These are phyloP conservation scores for Drosophila ironensis DNA, from an alignment of 1,140 invertebrate genomes.

Conservation along the genomic window DNA sequence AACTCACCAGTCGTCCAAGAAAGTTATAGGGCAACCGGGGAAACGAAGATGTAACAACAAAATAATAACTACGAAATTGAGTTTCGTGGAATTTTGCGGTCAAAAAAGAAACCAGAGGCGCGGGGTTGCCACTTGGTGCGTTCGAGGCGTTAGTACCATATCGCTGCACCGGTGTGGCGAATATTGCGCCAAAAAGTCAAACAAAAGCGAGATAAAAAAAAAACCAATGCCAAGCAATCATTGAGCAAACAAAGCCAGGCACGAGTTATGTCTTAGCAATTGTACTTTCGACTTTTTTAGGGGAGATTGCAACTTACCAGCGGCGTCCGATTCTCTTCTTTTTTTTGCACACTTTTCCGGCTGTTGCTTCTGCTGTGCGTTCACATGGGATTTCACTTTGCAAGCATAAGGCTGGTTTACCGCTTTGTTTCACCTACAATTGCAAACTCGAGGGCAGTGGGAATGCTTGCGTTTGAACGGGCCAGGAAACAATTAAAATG, in stretches of 20 bases:
- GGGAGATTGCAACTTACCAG: constrained; percentile 21
- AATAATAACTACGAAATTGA: neutral
- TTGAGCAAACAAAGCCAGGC: neutral
- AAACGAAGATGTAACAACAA: neutral
- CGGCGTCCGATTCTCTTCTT: constrained; percentile 22
- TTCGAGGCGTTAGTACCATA: neutral
- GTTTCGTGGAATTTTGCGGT: neutral
- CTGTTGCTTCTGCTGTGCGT: neutral
- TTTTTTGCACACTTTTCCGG: constrained; percentile 35
- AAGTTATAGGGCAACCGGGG: neutral
- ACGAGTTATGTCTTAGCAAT: no score
- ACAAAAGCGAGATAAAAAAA: constrained; percentile 45
- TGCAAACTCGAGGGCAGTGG: neutral
- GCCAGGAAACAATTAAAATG: neutral
- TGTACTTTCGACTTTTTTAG: no score
- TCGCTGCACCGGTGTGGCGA: constrained; percentile 26
- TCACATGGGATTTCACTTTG: no score
- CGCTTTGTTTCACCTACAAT: no score
- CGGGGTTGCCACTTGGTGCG: neutral
- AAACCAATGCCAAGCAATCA: neutral
- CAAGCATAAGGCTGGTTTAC: no score
- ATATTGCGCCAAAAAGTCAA: constrained; percentile 69
- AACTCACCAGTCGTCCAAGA: neutral
- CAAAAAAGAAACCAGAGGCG: neutral
- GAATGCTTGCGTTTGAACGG: neutral